Base-by-base conservation (phyloP, 2,888 invertebrate genomes). In the Tenthredo distinguenda region DNA sequence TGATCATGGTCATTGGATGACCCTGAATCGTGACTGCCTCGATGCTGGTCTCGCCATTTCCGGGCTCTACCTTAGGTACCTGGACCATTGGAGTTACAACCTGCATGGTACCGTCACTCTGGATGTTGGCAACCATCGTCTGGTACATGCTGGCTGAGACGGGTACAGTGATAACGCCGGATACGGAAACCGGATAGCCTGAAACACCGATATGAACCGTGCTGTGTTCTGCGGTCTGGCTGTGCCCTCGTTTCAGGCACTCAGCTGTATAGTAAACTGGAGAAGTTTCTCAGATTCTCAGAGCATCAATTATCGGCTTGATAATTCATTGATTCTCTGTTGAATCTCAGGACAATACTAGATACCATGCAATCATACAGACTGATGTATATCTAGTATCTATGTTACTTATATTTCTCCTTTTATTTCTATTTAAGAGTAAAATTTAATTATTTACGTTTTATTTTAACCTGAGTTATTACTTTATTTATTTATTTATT, bases 101-200 rank as follows among this genome's bases (percentile, higher is more conserved):
- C 94, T 97, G 97, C 91, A 98, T 97, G 76, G 96, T 96, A 90
- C 97, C 97, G 93, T 98, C 97, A 90, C 95, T 95, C 93, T 97
- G 97, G 93, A 98, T 97, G 93, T 97, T 97, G 85, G 98, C 98
- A 92, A 98, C 97, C 95, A 99, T 98, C 86, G 98, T 98, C 94
- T 99, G 99, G 95, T 99, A 99, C 97, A 99, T 98, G 87, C 98
- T 98, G 86, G 98, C 97, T 71, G 98, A 97, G 87, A 99, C 98
- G 85, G 99, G 99, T 90, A 99, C 98, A 85, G 99, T 98, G 93
- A 99, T 98, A 94, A 99, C 98, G 87, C 98, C 98, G 91, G 98
- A 97, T 90, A 98, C 98, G 89, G 97, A 96, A 90, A 98, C 96
- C 82, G 97, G 97, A 94, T 96, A 96, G 34, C 96, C 96, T 96